Percentiles rank a stretch among this genome's conserved stretches.
Conservation (phyloP, 1,140 invertebrate species). For the Bombus sibiricus region DNA sequence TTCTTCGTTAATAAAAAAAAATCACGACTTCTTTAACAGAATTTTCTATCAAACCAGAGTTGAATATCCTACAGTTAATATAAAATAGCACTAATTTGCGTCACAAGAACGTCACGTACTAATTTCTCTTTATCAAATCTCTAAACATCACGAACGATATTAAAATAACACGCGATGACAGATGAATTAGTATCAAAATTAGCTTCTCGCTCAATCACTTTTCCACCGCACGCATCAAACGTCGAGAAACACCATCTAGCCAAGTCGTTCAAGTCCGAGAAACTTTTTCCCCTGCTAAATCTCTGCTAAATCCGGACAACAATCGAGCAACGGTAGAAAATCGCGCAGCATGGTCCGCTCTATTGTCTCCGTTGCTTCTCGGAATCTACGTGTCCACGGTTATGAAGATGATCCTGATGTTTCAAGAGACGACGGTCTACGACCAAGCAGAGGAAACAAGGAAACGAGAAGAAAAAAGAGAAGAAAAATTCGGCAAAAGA, state of each 20-base stretch:
- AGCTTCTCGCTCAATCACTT: not conserved
- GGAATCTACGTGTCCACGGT: conserved; percentile 1
- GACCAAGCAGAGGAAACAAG: not conserved
- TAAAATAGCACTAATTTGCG: no score
- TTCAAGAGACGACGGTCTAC: not conserved
- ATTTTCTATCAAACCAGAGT: no score
- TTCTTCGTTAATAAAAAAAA: no score
- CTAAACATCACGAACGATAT: no score
- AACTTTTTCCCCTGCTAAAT: not conserved
- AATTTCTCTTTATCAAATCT: no score
- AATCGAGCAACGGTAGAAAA: not conserved
- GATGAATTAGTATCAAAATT: not conserved
- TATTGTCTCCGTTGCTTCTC: conserved; percentile 19
- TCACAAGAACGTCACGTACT: no score
- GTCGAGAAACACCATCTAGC: not conserved
- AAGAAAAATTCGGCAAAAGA: conserved; percentile 10
- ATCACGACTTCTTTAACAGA: no score
- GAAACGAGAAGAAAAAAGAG: not conserved
- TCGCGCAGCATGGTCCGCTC: not conserved
- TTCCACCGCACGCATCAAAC: fast-evolving
- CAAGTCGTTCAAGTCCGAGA: not conserved
- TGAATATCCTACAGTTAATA: no score
- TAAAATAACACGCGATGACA: no score
- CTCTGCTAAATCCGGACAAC: not conserved
- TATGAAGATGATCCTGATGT: conserved; percentile 44